Conservation (phyloP, 2,113 vertebrate species). For the Mormyrus iriodes region DNA sequence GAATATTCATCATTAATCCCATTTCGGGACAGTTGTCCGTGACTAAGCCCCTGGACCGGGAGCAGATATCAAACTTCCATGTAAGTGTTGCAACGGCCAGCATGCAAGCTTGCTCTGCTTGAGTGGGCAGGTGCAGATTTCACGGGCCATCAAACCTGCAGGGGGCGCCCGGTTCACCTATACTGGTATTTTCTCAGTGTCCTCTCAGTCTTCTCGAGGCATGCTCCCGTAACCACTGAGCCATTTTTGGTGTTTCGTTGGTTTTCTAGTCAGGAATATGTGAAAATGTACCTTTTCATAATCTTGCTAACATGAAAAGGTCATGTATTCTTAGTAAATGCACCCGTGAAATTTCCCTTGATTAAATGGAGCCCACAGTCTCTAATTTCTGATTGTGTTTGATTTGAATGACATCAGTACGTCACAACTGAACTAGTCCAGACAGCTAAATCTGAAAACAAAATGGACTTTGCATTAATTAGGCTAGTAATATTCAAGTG, state of each 20-base stretch:
- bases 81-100: slow-evolving; percentile 63
- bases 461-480: not conserved
- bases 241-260: not conserved
- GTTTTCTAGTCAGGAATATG: not conserved
- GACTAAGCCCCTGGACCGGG: slow-evolving; percentile 90
- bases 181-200: not conserved
- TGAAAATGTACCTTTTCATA: not conserved
- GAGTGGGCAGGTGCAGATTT: not conserved
- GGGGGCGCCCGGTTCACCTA: not conserved
- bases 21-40: slow-evolving; percentile 91
- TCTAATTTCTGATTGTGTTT: not conserved
- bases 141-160: not conserved
- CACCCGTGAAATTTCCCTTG: not conserved
- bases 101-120: not conserved
- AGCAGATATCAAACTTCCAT: slow-evolving; percentile 90
- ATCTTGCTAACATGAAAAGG: not conserved
- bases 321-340: not conserved
- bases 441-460: not conserved
- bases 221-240: not conserved
- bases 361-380: not conserved
- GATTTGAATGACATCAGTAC: not conserved
- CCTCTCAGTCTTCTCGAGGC: not conserved
- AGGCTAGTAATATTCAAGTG: not conserved
- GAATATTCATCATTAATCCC: slow-evolving; percentile 94
- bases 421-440: not conserved